Conservation (phyloP, 2,797 vertebrate genomes). For the Streptopelia turtur region DNA sequence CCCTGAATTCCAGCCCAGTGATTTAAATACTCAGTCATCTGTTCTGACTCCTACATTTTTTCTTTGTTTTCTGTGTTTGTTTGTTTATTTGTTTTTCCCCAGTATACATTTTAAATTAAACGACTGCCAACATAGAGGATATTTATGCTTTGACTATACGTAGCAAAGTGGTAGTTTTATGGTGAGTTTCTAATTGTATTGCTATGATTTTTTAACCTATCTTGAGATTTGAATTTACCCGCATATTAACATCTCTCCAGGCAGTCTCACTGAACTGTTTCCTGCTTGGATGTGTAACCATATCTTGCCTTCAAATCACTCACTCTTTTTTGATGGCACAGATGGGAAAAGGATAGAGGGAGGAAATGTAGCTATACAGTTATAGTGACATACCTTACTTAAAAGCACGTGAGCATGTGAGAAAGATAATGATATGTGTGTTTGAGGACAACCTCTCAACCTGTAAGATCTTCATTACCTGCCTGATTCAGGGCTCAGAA, state of each 20-base stretch:
- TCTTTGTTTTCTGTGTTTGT: too few species aligned
- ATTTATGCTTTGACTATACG: background rate
- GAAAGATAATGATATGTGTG: background rate
- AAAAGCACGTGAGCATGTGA: background rate
- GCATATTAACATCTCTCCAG: background rate
- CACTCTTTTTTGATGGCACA: background rate
- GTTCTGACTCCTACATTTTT: background rate
- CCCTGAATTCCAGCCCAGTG: background rate
- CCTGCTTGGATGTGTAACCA: background rate
- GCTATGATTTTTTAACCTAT: background rate
- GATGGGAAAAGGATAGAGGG: background rate
- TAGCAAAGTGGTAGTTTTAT: background rate
- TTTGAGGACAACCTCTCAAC: background rate
- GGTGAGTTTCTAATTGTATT: background rate
- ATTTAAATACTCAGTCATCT: background rate
- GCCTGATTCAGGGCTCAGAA: background rate
- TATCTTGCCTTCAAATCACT: background rate
- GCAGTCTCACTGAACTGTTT: background rate
- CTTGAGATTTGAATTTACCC: background rate
- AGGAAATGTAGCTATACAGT: background rate
- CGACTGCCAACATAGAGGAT: background rate
- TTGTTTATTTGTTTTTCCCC: rapidly evolving
- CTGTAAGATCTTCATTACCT: background rate
- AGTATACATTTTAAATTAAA: background rate
- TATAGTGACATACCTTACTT: background rate